phyloP scores from a whole-genome alignment of 2,113 vertebrate species.

The Mastomys coucha region DNA sequence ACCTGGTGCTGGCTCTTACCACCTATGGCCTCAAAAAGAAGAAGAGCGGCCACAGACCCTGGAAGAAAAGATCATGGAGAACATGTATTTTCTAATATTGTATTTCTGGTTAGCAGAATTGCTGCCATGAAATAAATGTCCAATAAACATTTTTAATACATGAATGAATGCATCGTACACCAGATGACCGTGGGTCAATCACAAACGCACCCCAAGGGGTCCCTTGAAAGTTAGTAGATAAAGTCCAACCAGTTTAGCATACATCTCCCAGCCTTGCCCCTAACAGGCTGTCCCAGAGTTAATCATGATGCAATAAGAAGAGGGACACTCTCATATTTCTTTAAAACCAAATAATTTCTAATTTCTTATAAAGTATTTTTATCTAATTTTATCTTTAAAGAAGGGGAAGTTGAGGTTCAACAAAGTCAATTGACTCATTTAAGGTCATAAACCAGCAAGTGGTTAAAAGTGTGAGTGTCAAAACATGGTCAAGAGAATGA shows the following conservation, averaged over 20 bases:
- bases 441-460: neutral
- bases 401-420: neutral
- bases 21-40: neutral
- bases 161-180: neutral
- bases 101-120: neutral
- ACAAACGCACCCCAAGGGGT: neutral
- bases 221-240: neutral
- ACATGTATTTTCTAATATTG: neutral
- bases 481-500: neutral
- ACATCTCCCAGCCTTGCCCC: neutral
- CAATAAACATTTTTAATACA: neutral
- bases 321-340: neutral
- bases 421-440: neutral
- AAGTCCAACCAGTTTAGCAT: neutral
- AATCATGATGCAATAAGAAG: neutral
- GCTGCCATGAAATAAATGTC: neutral
- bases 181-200: neutral
- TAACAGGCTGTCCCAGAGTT: neutral
- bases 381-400: neutral
- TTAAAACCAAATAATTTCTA: neutral
- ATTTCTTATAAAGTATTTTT: neutral
- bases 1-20: neutral
- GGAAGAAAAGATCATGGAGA: neutral
- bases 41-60: neutral
- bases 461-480: neutral